Percentiles rank a stretch among this genome's conserved stretches.
phyloP scores from a whole-genome alignment of 1,140 invertebrate species.

The Polypedilum pembai region DNA sequence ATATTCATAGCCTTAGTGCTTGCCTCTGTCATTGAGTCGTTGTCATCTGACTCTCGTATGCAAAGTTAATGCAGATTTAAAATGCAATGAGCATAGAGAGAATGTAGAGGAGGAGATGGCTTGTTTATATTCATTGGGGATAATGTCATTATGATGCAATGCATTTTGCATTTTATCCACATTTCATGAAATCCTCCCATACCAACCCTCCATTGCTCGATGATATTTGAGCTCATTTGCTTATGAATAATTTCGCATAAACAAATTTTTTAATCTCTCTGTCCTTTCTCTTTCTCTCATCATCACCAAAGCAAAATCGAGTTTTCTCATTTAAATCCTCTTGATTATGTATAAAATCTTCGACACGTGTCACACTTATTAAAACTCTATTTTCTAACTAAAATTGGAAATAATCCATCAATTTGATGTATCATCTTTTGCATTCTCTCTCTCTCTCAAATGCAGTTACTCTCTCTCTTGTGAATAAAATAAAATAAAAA shows the following conservation, averaged over 20 bases:
- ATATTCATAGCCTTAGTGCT: too few species aligned
- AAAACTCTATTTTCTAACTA: not conserved
- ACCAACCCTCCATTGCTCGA: too few species aligned
- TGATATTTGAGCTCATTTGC: too few species aligned
- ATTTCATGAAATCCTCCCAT: too few species aligned
- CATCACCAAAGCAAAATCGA: too few species aligned
- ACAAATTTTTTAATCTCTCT: too few species aligned
- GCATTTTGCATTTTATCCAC: not conserved
- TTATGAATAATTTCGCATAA: too few species aligned
- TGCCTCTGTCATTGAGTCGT: too few species aligned
- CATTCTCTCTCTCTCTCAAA: not conserved
- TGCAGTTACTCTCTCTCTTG: not conserved
- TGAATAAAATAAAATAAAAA: not conserved
- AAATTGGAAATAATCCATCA: slow-evolving; percentile 20
- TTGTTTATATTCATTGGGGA: slow-evolving; percentile 18
- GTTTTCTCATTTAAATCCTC: not conserved
- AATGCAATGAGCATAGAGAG: not conserved
- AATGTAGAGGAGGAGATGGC: not conserved
- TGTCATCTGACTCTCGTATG: not conserved
- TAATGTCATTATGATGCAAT: slow-evolving; percentile 13
- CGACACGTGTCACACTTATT: not conserved
- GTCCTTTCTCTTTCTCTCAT: too few species aligned
- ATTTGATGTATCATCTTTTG: slow-evolving; percentile 24
- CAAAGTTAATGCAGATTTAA: slow-evolving; percentile 13
- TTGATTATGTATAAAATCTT: slow-evolving; percentile 3